A percentile compares a stretch with the other conserved stretches of the same genome.
These are phyloP conservation scores for Clusia tigrina DNA, from an alignment of 2,888 invertebrate genomes.

Conservation along the genomic window DNA sequence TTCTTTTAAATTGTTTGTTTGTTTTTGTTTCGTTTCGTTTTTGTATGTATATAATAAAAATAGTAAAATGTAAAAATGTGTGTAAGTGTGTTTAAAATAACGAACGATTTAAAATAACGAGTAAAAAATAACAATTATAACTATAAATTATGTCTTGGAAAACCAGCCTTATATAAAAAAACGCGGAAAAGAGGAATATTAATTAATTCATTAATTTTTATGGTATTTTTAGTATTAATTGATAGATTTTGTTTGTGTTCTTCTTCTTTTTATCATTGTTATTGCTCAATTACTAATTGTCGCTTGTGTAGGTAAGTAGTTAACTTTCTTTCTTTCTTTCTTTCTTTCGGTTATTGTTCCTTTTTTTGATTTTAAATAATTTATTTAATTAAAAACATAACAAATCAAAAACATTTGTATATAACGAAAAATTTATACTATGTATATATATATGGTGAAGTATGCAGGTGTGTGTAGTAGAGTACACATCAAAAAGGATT, in stretches of 20 bases:
- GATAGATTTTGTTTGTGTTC: slow-evolving; percentile 8
- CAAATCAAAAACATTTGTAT: background rate
- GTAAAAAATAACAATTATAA: too few relatives aligned
- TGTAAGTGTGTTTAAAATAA: slow-evolving; percentile 3
- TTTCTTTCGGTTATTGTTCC: slow-evolving; percentile 17
- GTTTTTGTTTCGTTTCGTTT: slow-evolving; percentile 3
- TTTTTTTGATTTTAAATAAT: slow-evolving; percentile 7
- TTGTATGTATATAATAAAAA: slow-evolving; percentile 8
- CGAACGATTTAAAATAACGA: too few relatives aligned
- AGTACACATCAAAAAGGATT: background rate
- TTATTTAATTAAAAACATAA: slow-evolving; percentile 5
- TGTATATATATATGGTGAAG: too few relatives aligned
- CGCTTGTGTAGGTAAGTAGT: background rate
- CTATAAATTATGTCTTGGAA: slow-evolving; percentile 65
- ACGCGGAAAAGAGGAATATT: slow-evolving; percentile 5
- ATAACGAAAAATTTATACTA: background rate
- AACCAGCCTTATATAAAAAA: slow-evolving; percentile 65
- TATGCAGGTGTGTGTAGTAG: too few relatives aligned
- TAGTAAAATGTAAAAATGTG: slow-evolving; percentile 1
- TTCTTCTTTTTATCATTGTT: slow-evolving; percentile 1
- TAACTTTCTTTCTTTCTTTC: slow-evolving; percentile 7
- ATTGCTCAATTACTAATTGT: background rate
- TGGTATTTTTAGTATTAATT: too few relatives aligned
- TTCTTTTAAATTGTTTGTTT: background rate
- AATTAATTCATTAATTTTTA: slow-evolving; percentile 27